Conservation (phyloP, 2,797 vertebrate species). For the Labroides dimidiatus region DNA sequence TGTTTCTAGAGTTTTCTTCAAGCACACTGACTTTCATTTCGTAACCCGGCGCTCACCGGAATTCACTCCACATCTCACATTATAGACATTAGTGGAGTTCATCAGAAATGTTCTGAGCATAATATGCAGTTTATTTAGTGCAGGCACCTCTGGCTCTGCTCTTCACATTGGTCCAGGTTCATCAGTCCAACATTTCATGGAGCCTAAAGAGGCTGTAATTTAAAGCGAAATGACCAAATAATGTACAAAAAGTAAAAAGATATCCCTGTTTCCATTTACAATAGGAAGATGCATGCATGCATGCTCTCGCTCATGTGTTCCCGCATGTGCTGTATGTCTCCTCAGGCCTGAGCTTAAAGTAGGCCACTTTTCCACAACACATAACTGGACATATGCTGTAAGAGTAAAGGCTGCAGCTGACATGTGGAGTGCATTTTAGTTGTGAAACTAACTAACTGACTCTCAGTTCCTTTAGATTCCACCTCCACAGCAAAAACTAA, state of each 20-base stretch:
- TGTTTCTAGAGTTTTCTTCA: slow-evolving; percentile 16
- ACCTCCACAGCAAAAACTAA: no score
- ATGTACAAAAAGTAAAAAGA: background rate
- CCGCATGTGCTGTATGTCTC: slow-evolving; percentile 20
- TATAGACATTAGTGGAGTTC: background rate
- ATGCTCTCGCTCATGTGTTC: slow-evolving; percentile 21
- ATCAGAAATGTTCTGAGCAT: slow-evolving; percentile 3
- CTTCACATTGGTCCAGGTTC: background rate
- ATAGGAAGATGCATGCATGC: background rate
- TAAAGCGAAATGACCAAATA: background rate
- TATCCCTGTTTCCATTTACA: background rate
- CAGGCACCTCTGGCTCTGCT: background rate
- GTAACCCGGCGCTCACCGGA: background rate
- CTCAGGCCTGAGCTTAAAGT: slow-evolving; percentile 17
- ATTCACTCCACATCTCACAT: background rate
- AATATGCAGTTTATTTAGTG: background rate
- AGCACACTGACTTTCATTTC: background rate
- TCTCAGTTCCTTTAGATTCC: no score
- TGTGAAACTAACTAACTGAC: no score
- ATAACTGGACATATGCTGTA: slow-evolving; percentile 12
- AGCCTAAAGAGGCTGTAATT: background rate
- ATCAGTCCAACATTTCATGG: background rate
- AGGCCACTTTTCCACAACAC: slow-evolving; percentile 17
- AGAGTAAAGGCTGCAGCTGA: slow-evolving; percentile 13
- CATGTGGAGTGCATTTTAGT: no score